Conservation (phyloP, 2,888 invertebrate species). For the Limnephilus lunatus region DNA sequence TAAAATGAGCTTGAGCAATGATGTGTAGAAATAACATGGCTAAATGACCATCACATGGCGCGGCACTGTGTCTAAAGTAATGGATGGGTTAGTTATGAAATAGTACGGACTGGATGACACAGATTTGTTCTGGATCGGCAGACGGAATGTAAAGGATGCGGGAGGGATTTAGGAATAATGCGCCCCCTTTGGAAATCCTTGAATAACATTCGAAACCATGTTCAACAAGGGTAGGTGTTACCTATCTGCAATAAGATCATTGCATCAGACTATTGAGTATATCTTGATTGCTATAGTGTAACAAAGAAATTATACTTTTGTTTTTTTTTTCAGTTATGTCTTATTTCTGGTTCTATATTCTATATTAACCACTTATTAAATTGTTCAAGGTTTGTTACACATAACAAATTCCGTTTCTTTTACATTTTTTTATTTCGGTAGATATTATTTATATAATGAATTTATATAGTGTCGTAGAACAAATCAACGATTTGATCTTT, state of each 20-base stretch:
- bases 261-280: background rate
- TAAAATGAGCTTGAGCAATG: constrained; percentile 25
- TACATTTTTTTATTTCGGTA: too few relatives aligned
- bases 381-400: too few relatives aligned
- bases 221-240: background rate
- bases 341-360: too few relatives aligned
- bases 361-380: too few relatives aligned
- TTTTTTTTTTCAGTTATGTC: too few relatives aligned
- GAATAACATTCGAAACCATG: background rate
- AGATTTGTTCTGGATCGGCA: constrained; percentile 27
- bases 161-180: background rate
- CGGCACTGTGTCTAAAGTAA: constrained; percentile 48
- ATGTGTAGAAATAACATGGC: constrained; percentile 23
- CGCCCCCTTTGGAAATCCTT: background rate
- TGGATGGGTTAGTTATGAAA: constrained; percentile 33
- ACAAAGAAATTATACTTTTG: too few relatives aligned
- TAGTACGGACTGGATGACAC: background rate
- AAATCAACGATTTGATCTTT: too few relatives aligned
- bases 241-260: background rate
- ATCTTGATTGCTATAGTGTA: too few relatives aligned
- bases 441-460: too few relatives aligned
- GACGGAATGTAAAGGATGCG: constrained; percentile 25
- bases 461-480: too few relatives aligned
- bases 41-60: constrained; percentile 39
- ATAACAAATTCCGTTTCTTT: too few relatives aligned